Evolutionary conservation across 92 coral and sea anemone species (phyloP).

Genomic region (Zoanthus sociatus): DNA sequence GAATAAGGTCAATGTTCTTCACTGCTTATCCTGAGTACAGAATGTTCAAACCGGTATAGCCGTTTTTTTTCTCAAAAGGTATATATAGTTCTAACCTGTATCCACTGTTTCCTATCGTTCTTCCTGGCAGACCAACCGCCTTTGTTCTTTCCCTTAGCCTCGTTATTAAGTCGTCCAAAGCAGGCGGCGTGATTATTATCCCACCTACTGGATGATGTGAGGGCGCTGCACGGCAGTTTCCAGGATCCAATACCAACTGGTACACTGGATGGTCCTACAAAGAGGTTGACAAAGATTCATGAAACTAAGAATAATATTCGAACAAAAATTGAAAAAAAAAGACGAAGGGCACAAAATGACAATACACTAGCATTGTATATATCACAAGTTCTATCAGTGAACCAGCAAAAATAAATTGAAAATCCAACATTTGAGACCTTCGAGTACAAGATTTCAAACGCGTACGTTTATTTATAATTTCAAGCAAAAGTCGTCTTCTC

Average conservation of each 20-base stretch:
- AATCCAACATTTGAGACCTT: too few species aligned
- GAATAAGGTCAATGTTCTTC: too few species aligned
- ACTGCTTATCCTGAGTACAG: too few species aligned
- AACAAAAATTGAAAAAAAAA: background rate
- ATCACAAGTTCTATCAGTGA: too few species aligned
- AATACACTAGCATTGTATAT: too few species aligned
- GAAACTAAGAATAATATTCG: background rate
- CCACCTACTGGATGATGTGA: conserved; percentile 78
- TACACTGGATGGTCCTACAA: conserved; percentile 15
- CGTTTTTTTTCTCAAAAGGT: too few species aligned
- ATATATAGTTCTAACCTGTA: conserved; percentile 60
- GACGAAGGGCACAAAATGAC: too few species aligned
- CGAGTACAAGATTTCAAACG: too few species aligned
- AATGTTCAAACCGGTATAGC: too few species aligned
- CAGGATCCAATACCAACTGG: conserved; percentile 57
- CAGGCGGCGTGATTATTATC: conserved; percentile 76
- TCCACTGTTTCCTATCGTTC: conserved; percentile 76
- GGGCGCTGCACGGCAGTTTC: conserved; percentile 53
- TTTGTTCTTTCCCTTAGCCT: conserved; percentile 59
- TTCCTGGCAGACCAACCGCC: conserved; percentile 89
- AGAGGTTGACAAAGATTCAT: background rate
- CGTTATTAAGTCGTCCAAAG: conserved; percentile 70
- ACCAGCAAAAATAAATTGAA: too few species aligned
- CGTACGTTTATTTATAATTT: too few species aligned
- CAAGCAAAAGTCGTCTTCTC: too few species aligned